These are phyloP conservation scores for Ancistrus triradiatus DNA, from an alignment of 2,113 vertebrate genomes.

Conservation along the genomic window DNA sequence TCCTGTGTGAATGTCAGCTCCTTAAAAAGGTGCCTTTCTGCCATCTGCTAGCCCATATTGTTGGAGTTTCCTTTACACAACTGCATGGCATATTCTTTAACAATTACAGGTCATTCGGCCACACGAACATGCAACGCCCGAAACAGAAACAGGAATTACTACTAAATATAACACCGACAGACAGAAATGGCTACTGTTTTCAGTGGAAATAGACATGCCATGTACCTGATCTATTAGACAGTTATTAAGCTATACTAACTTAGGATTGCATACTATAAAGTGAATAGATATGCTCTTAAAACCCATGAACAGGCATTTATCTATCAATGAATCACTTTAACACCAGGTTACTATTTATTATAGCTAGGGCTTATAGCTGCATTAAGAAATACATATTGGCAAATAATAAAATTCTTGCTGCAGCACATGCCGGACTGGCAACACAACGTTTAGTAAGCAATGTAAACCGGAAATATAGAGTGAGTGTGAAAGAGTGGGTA, in stretches of 20 bases:
- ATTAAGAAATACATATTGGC: too few species aligned
- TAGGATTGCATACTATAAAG: too few species aligned
- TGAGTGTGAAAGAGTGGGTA: conserved; percentile 27
- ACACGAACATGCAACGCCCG: conserved; percentile 26
- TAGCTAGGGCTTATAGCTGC: too few species aligned
- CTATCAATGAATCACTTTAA: too few species aligned
- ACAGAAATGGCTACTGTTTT: background rate
- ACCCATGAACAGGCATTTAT: too few species aligned
- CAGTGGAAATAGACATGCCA: background rate
- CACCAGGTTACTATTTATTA: too few species aligned
- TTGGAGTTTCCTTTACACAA: conserved; percentile 45
- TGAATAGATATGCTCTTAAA: too few species aligned
- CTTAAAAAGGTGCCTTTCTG: conserved; percentile 43
- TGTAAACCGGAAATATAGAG: conserved; percentile 33
- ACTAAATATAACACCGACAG: conserved; percentile 25
- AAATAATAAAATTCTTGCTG: too few species aligned
- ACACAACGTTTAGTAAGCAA: background rate
- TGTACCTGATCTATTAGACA: background rate
- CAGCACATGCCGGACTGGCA: background rate
- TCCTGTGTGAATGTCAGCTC: conserved; percentile 35
- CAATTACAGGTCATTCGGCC: conserved; percentile 42
- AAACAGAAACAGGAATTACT: conserved; percentile 49
- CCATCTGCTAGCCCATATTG: conserved; percentile 47
- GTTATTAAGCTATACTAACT: background rate
- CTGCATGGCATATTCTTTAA: conserved; percentile 38